Conservation (phyloP, 2,888 invertebrate species). For the Empis livida region DNA sequence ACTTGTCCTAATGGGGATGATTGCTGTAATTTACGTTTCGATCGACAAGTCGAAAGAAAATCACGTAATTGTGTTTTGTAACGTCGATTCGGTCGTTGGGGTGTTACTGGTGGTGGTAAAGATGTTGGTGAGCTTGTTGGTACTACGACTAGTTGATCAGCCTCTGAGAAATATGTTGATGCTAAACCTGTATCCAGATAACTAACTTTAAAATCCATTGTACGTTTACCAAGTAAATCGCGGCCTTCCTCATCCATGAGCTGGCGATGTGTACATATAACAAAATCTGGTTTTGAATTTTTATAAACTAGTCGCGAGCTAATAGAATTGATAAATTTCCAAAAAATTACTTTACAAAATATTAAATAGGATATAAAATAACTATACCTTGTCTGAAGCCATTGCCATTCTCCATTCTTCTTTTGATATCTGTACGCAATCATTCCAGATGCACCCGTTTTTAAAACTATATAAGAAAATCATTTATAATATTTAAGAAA, state of each 20-base stretch:
- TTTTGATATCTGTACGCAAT: slow-evolving; percentile 96
- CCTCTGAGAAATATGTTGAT: slow-evolving; percentile 79
- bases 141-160: slow-evolving; percentile 58
- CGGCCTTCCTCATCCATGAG: slow-evolving; percentile 99
- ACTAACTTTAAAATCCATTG: slow-evolving; percentile 96
- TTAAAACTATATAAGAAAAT: slow-evolving; percentile 59
- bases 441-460: slow-evolving; percentile 98
- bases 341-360: not conserved
- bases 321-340: too few relatives aligned
- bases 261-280: slow-evolving; percentile 96
- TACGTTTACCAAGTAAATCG: slow-evolving; percentile 91
- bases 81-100: slow-evolving; percentile 71
- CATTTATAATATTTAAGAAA: slow-evolving; percentile 1
- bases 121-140: slow-evolving; percentile 42
- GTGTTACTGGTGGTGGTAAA: slow-evolving; percentile 48
- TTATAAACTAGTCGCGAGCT: slow-evolving; percentile 95
- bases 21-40: slow-evolving; percentile 52
- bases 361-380: not conserved
- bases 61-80: slow-evolving; percentile 90
- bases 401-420: slow-evolving; percentile 90
- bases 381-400: slow-evolving; percentile 76
- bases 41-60: slow-evolving; percentile 83
- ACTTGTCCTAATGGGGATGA: slow-evolving; percentile 36
- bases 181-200: slow-evolving; percentile 90
- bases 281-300: slow-evolving; percentile 98